These are phyloP conservation scores for Orussus abietinus DNA, from an alignment of 1,140 invertebrate genomes.

Conservation along the genomic window DNA sequence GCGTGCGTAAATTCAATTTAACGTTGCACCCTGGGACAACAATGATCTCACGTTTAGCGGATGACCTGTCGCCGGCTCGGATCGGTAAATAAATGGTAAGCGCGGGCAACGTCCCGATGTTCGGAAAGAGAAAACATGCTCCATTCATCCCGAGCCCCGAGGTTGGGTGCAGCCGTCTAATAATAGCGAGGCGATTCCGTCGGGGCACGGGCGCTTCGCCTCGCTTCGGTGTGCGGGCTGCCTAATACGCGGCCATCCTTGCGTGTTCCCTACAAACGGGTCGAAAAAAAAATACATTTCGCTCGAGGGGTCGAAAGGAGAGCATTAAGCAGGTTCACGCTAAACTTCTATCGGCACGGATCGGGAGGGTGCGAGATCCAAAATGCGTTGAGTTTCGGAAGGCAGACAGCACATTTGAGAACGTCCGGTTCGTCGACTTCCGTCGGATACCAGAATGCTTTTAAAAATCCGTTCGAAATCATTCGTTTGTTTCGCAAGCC, in stretches of 20 bases:
- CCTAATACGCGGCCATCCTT: constrained; percentile 13
- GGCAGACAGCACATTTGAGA: too few relatives aligned
- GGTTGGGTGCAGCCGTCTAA: constrained; percentile 12
- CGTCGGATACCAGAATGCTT: too few relatives aligned
- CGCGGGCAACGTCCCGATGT: constrained; percentile 6
- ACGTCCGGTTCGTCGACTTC: too few relatives aligned
- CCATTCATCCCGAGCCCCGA: constrained; percentile 20
- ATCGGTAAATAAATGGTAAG: too few relatives aligned
- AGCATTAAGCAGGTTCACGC: constrained; percentile 2
- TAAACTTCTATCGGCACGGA: neutral
- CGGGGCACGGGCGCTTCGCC: constrained; percentile 8
- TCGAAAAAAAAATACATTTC: constrained; percentile 9
- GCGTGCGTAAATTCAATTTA: too few relatives aligned
- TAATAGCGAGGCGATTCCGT: constrained; percentile 23
- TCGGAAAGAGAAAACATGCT: constrained; percentile 12
- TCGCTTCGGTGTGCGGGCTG: constrained; percentile 6
- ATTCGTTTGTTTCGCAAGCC: too few relatives aligned
- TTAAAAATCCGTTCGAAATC: too few relatives aligned
- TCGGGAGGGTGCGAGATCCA: too few relatives aligned
- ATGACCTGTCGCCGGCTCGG: too few relatives aligned
- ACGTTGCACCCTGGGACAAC: too few relatives aligned
- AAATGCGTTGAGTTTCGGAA: too few relatives aligned
- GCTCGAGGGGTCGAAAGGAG: constrained; percentile 6
- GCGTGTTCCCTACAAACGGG: constrained; percentile 4
- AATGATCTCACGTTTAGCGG: too few relatives aligned